Percentiles rank a stretch among this genome's conserved stretches.
Conservation (phyloP, 2,797 vertebrate species). For the Vespertilio murinus region DNA sequence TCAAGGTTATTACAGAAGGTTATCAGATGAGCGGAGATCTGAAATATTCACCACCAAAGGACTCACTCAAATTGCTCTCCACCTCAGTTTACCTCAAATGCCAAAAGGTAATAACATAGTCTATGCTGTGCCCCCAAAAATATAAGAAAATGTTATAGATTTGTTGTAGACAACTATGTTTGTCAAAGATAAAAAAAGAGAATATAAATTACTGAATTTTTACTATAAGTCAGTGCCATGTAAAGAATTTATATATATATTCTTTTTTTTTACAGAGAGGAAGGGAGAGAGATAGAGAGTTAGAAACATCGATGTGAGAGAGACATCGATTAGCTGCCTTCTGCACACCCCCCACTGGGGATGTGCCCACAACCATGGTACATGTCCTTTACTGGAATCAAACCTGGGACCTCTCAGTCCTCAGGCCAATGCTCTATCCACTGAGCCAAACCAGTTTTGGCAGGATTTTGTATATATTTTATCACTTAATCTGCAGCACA, state of each 20-base stretch:
- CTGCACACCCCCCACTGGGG: too few relatives aligned
- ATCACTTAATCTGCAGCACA: neutral
- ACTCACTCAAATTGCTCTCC: neutral
- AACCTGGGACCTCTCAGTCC: too few relatives aligned
- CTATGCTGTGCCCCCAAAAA: neutral
- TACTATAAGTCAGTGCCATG: neutral
- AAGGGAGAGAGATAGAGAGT: too few relatives aligned
- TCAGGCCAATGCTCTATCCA: too few relatives aligned
- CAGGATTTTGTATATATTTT: neutral
- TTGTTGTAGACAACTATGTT: neutral
- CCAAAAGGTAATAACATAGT: neutral
- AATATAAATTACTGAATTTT: neutral
- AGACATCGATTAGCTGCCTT: too few relatives aligned
- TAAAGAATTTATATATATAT: neutral
- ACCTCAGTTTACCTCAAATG: neutral
- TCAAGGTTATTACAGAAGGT: neutral
- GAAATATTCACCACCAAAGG: neutral
- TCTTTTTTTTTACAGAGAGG: too few relatives aligned
- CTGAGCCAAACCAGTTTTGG: too few relatives aligned
- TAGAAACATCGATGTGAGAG: too few relatives aligned
- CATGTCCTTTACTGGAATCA: too few relatives aligned
- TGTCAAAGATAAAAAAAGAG: neutral
- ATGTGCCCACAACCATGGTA: too few relatives aligned
- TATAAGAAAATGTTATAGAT: neutral
- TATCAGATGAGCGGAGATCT: neutral